Evolutionary conservation across 2,888 invertebrate genomes (phyloP), one percentile per base, ranked within the genome.

Genomic region (Chaetogeoica ovagalla): DNA sequence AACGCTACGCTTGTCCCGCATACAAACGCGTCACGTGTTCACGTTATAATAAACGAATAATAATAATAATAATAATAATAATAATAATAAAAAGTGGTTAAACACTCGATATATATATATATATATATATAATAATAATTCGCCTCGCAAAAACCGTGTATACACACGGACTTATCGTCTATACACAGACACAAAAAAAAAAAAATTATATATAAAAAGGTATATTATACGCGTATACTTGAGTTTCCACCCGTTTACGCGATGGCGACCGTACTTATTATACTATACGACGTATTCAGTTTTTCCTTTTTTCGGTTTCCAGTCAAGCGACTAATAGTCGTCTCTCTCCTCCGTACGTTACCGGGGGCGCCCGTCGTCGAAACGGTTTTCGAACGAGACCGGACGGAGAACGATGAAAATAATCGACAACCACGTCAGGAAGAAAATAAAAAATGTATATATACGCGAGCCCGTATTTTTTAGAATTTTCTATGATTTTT

Each of bases 231-330:
- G 62, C 69, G 77, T 62, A 23, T 60, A 77, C 77, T 77, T 60
- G 77, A 77, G 69, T 77, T 77, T 77, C 59, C 77, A 69, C 69
- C 77, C 77, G 69, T 69, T 69, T 69, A 69, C 68, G 48, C 15
- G 69, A 60, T 19, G 60, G 68, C 23, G 60, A 69, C 69, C 77
- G 69, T 62, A 69, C 77, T 69, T 77, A 77, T 37, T 30, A 30
- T 48, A 43, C 11, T 43, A n/a, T 65, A n/a, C n/a, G n/a, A n/a
- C n/a, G 30, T 30, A 30, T 30, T 30, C 30, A 30, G 30, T 30
- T 30, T 30, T 30, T 43, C 15, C 48, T 9, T 48, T 68, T 48
- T 62, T 72, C 52, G 60, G 15, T 60, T 77, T 77, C 60, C 76
- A 77, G 77, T 62, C 77, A 69, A 77, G 68, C 77, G 69, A 77